Base-by-base conservation (phyloP, 2,888 invertebrate genomes). In the Troides aeacus region DNA sequence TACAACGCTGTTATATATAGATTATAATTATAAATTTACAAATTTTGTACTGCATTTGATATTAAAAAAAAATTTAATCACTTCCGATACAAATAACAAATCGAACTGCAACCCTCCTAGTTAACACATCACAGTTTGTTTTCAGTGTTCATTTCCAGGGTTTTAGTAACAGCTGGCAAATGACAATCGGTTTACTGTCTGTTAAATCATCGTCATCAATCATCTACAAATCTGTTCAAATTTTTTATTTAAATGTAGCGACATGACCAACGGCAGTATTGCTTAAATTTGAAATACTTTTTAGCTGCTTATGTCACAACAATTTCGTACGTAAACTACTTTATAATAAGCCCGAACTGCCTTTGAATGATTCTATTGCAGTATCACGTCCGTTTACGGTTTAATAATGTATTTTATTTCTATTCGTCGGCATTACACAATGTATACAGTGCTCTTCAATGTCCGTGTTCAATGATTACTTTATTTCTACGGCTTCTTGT, bases 401-500 rank as follows among this genome's bases (percentile, higher is more conserved):
- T 53, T 53, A 53, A 53, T 53, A 53, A 53, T 53, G 53, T 53
- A 53, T 53, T 53, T n/a, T n/a, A 53, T n/a, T 53, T 53, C 53
- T 53, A 53, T 53, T 53, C 53, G n/a, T 53, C 6, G 18, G 18
- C 53, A 53, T 39, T 61, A 61, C 36, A 17, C 39, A 58, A 36
- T 64, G n/a, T 21, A n/a, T 57, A 39, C 17, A 17, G n/a, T 21
- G 39, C 3, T 58, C 57, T 23, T 58, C 56, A 62, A 62, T 56
- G 57, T 64, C 39, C 64, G 42, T 39, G 59, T 17, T 62, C 36
- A 36, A 24, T 57, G 57, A 68, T 50, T 64, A 53, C 64, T 53
- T 59, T 39, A 62, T 30, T 8, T 65, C 23, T 65, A 57, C 23
- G 67, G 56, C 62, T 57, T 67, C 62, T 24, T 42, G 42, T 23